phyloP scores from a whole-genome alignment of 2,797 vertebrate genomes.

The Melanotaenia trifasciata region DNA sequence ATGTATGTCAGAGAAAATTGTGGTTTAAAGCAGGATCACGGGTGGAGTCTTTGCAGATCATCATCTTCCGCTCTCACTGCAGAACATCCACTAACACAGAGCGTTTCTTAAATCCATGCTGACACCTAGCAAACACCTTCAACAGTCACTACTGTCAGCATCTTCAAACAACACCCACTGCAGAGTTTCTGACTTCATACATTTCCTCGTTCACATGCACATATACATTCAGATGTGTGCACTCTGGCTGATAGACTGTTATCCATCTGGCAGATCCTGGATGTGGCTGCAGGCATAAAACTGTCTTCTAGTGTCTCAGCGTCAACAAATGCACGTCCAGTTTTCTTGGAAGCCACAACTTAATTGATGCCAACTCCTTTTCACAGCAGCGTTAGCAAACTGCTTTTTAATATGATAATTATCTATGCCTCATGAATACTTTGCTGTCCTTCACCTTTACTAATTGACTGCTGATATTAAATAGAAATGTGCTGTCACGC shows the following conservation, averaged over 20 bases:
- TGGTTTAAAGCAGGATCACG: slow-evolving; percentile 57
- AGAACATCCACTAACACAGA: slow-evolving; percentile 73
- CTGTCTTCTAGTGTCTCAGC: slow-evolving; percentile 47
- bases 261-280: slow-evolving; percentile 48
- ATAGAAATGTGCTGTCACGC: slow-evolving; percentile 64
- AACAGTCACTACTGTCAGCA: slow-evolving; percentile 71
- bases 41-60: slow-evolving; percentile 70
- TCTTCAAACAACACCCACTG: slow-evolving; percentile 61
- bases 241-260: slow-evolving; percentile 36
- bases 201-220: slow-evolving; percentile 13
- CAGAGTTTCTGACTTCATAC: slow-evolving; percentile 41
- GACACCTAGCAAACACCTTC: slow-evolving; percentile 77
- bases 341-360: slow-evolving; percentile 50
- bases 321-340: slow-evolving; percentile 42
- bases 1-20: slow-evolving; percentile 46
- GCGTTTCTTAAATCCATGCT: slow-evolving; percentile 68
- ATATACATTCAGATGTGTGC: slow-evolving; percentile 6
- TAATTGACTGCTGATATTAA: slow-evolving; percentile 79
- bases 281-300: slow-evolving; percentile 57
- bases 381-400: slow-evolving; percentile 44
- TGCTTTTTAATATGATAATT: slow-evolving; percentile 73
- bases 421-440: slow-evolving; percentile 74
- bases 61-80: slow-evolving; percentile 65
- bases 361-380: slow-evolving; percentile 61
- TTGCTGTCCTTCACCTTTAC: slow-evolving; percentile 57